Evolutionary conservation across 2,888 invertebrate species (phyloP), one percentile per base, ranked within the genome.

Genomic region (Xestia rhomboidea): DNA sequence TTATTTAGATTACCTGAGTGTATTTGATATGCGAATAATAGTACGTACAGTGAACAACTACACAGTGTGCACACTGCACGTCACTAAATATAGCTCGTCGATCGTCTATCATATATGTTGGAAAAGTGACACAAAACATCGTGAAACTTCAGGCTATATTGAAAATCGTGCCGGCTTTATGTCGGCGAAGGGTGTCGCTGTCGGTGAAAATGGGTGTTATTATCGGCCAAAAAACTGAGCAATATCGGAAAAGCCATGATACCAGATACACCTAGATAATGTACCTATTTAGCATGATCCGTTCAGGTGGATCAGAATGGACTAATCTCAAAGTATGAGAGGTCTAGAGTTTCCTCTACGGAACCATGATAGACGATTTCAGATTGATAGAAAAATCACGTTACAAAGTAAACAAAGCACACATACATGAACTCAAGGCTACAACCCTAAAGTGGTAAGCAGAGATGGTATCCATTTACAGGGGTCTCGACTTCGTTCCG

Each of bases 81-180:
- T 49, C 49, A 27, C 27, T 57, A 13, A 27, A 27, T 6, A 15
- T 57, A 57, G 54, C 27, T 27, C 27, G 5, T 27, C 27, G 27
- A 27, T 57, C 54, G 2, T 57, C 13, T 54, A 10, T 71, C 44
- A 13, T n/a, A 8, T 27, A 70, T 27, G 8, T 21, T 27, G 10
- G 46, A 24, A 7, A 60, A 66, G 8, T 66, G 24, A 51, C 30
- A 30, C 21, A 7, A 46, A 62, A 41, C 34, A 63, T 46, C 6
- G 41, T 15, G 13, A 30, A 24, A 24, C 1, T 51, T n/a, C n/a
- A 27, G 24, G 60, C 44, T 27, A 15, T 73, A 81, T 73, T 73
- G 21, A 62, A 78, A 60, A 30, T 10, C 41, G n/a, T 54, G 24
- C n/a, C n/a, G 46, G 30, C 62, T 46, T 57, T 64, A n/a, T 73